These are phyloP conservation scores for Crocidura indochinensis DNA, from an alignment of 2,797 vertebrate species.

Conservation along the genomic window DNA sequence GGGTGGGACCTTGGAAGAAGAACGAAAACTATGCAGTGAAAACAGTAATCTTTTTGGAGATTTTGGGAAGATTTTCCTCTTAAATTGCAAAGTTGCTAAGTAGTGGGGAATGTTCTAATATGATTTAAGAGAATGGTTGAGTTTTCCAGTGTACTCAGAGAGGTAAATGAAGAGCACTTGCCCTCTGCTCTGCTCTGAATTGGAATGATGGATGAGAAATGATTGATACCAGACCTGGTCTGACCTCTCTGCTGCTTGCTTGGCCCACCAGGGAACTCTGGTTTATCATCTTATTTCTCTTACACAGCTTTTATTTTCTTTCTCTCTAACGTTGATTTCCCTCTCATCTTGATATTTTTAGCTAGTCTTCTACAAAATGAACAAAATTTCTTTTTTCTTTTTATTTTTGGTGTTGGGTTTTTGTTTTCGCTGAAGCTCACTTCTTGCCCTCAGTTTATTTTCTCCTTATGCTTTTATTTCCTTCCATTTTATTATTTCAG, in stretches of 20 bases:
- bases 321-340: constrained; percentile 6
- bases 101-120: constrained; percentile 39
- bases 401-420: not conserved
- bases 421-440: not conserved
- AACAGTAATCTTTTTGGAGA: constrained; percentile 55
- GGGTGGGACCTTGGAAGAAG: too few species aligned
- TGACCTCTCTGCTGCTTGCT: not conserved
- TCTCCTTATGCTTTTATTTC: constrained; percentile 19
- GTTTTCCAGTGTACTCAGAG: constrained; percentile 59
- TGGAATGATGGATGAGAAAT: constrained; percentile 71
- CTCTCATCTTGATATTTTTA: not conserved
- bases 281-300: not conserved
- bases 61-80: not conserved
- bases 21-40: constrained; percentile 2
- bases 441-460: constrained; percentile 29
- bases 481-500: constrained; percentile 42
- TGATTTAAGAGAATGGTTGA: constrained; percentile 63
- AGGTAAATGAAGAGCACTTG: constrained; percentile 68
- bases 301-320: not conserved
- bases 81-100: not conserved
- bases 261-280: not conserved
- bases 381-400: not conserved
- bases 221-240: not conserved
- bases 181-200: constrained; percentile 50
- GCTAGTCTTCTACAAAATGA: not conserved